Evolutionary conservation across 2,113 vertebrate species (phyloP).

Genomic region (Eulemur macaco): DNA sequence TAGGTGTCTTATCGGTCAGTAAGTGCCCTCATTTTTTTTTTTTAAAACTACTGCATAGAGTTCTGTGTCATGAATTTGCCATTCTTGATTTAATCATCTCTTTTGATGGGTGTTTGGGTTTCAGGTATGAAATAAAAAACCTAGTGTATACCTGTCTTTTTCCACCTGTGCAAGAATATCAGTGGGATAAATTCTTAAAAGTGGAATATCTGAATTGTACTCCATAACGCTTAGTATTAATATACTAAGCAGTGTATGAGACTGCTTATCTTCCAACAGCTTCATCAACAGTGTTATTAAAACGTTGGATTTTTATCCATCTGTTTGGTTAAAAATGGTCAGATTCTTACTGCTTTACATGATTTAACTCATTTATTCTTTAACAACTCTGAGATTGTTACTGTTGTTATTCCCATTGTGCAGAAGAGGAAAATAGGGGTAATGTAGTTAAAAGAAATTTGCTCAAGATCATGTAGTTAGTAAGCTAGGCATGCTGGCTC

Average conservation of each 20-base stretch:
- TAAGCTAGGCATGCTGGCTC: background rate
- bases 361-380: slow-evolving; percentile 52
- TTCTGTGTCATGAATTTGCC: slow-evolving; percentile 15
- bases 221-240: background rate
- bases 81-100: slow-evolving; percentile 22
- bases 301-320: slow-evolving; percentile 27
- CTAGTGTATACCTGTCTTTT: background rate
- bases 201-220: background rate
- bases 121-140: background rate
- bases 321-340: slow-evolving; percentile 22
- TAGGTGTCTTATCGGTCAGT: background rate
- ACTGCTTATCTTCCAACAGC: background rate
- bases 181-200: slow-evolving; percentile 24
- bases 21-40: background rate
- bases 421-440: slow-evolving; percentile 15
- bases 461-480: background rate
- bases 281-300: slow-evolving; percentile 35
- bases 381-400: slow-evolving; percentile 1
- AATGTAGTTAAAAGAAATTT: background rate
- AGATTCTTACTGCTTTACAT: slow-evolving; percentile 39
- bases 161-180: background rate
- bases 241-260: background rate
- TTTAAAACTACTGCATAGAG: background rate
- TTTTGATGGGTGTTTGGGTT: background rate
- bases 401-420: background rate